Evolutionary conservation across 2,888 invertebrate genomes (phyloP), one percentile per base, ranked within the genome.

Genomic region (Aromia moschata): DNA sequence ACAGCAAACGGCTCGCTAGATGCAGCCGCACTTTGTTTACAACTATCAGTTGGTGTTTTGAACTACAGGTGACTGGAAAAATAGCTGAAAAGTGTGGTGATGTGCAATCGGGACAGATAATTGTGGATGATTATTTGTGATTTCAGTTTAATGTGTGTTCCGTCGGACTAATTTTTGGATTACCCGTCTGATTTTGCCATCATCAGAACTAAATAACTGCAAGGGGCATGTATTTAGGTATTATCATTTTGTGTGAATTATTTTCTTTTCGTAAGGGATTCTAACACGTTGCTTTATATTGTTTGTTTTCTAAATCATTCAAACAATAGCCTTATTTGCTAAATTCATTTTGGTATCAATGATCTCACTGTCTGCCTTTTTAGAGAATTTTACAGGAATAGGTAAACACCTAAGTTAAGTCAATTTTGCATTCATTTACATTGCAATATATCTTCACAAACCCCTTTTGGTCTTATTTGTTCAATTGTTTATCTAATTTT

Each of bases 11-110:
- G 60, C 61, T 62, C 59, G 64, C 63, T 62, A 64, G 62, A 57
- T 57, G 62, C 53, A 60, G 58, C 58, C 59, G 62, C 64, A 61
- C 59, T 62, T 70, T 70, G 72, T 72, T 72, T 69, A 70, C 68
- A 65, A 65, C 56, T 45, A 61, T 60, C 58, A 49, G 58, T 56
- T 56, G 60, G 60, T 60, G 30, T 57, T 44, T 59, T 38, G 47
- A 58, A 58, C 53, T 57, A 46, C 51, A 41, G 38, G 58, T 58
- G 62, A 40, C 45, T 56, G 41, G 41, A 52, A 52, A 52, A 52
- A 41, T 41, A 31, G 20, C 9, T 31, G 58, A 61, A 64, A 56
- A 62, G 61, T 52, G 55, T 52, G 52, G 58, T 40, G 52, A 38
- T 40, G 53, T 57, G 56, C 44, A 12, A 45, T 46, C n/a, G n/a